Base-by-base conservation (phyloP, 2,113 vertebrate species). In the Desmodus rotundus region DNA sequence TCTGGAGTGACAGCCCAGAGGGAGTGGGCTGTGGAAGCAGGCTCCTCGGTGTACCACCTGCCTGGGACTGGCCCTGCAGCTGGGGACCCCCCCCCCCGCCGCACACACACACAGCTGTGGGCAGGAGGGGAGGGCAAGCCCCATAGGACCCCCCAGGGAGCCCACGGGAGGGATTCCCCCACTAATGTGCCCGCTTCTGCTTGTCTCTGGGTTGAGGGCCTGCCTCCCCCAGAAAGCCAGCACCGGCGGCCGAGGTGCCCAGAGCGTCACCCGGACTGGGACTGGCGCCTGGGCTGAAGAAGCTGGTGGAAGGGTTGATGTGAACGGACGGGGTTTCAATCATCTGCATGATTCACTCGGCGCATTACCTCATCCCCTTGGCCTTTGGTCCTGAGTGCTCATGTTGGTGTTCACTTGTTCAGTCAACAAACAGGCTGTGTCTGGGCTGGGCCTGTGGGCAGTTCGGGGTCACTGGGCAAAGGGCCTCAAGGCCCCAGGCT, bases 1-100 rank as follows among this genome's bases (percentile, higher is more conserved):
- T 93, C 93, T 31, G 89, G 91, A 82, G 78, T 91, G 96, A 73
- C 96, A 63, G 98, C 98, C 93, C 26, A 2, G 67, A 89, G 96
- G 94, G 77, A 89, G 78, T 78, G 20, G 68, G 86, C 87, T 31
- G 8, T 1, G 41, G 50, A 72, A 15, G 56, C 0, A 2, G 61
- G 19, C 68, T 76, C 54, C 63, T 22, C 0, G 0, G 24, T 11
- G 4, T 0, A 82, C 87, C 89, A 54, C 56, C 83, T 38, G 89
- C 58, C 77, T 0, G 0, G 50, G 85, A 43, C 8, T 0, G 68
- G 76, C 52, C 12, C 61, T 31, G 41, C 20, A 20, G 41, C 41
- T 45, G 52, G 1, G 74, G 28, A 7, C 24, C 38, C 24, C 70
- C 11, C 12, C 38, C 5, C 52, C 41, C 12, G 11, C 0, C 56